phyloP scores from a whole-genome alignment of 1,140 invertebrate species.

The Ectropis grisescens region DNA sequence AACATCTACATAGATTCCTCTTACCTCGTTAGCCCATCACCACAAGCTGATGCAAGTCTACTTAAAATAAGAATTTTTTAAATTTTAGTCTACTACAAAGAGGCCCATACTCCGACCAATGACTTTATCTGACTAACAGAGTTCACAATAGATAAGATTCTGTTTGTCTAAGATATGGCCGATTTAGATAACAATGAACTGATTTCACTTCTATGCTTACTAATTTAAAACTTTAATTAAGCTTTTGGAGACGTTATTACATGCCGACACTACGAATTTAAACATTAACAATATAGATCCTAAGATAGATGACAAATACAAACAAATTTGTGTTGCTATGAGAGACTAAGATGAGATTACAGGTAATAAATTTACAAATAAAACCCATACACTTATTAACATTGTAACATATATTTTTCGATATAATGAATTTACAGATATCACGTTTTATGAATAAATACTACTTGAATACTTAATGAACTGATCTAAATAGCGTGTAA shows the following conservation, averaged over 20 bases:
- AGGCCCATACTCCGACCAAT: slow-evolving; percentile 15
- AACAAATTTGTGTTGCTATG: too few species aligned
- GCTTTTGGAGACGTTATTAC: too few species aligned
- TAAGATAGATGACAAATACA: too few species aligned
- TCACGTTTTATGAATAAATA: slow-evolving; percentile 43
- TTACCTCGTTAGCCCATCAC: slow-evolving; percentile 60
- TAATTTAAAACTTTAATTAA: too few species aligned
- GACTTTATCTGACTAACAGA: slow-evolving; percentile 28
- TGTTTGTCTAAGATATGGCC: slow-evolving; percentile 44
- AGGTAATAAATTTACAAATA: slow-evolving; percentile 50
- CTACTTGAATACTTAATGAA: slow-evolving; percentile 1
- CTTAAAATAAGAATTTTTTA: slow-evolving; percentile 20
- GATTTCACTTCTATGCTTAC: background rate
- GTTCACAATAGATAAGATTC: slow-evolving; percentile 34
- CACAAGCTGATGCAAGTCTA: slow-evolving; percentile 39
- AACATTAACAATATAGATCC: too few species aligned
- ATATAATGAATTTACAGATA: slow-evolving; percentile 62
- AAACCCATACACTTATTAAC: slow-evolving; percentile 58
- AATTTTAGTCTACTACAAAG: slow-evolving; percentile 6
- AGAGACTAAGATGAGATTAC: too few species aligned
- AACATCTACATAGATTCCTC: slow-evolving; percentile 11
- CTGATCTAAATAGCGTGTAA: too few species aligned
- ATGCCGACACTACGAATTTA: slow-evolving; percentile 4
- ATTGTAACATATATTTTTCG: slow-evolving; percentile 64
- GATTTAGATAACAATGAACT: slow-evolving; percentile 28